Conservation (phyloP, 2,888 invertebrate species). For the Amiota minor region DNA sequence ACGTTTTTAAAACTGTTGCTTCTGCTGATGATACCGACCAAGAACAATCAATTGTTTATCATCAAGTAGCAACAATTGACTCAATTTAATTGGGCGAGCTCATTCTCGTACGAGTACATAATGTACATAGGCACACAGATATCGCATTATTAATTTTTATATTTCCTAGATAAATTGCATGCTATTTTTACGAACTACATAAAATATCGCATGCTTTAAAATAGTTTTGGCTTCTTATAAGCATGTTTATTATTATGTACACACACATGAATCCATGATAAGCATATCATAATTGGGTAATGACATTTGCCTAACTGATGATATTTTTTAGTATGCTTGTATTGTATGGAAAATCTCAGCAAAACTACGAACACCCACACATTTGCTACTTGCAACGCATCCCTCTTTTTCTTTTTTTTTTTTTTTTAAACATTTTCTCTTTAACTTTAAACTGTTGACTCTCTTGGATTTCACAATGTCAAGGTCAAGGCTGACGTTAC, state of each 20-base stretch:
- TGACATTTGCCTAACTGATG: too few species aligned
- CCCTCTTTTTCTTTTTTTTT: too few species aligned
- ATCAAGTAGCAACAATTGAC: conserved; percentile 6
- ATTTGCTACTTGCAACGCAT: too few species aligned
- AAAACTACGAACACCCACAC: too few species aligned
- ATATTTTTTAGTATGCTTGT: too few species aligned
- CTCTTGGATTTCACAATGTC: too few species aligned
- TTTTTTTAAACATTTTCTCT: too few species aligned
- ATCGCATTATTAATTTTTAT: not conserved
- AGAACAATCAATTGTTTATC: not conserved
- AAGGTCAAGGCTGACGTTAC: too few species aligned
- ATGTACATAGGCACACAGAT: not conserved
- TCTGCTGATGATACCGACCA: not conserved
- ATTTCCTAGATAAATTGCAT: not conserved
- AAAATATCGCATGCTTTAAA: conserved; percentile 11
- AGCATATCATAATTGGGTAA: too few species aligned
- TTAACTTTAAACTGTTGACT: too few species aligned
- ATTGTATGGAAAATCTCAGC: too few species aligned
- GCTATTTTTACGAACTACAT: not conserved
- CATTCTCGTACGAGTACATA: not conserved
- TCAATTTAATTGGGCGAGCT: not conserved
- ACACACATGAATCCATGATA: too few species aligned
- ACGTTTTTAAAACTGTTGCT: conserved; percentile 11
- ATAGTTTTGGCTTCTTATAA: not conserved
- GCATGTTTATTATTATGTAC: not conserved